phyloP scores from a whole-genome alignment of 2,797 vertebrate genomes.

The Sebastolobus alascanus region DNA sequence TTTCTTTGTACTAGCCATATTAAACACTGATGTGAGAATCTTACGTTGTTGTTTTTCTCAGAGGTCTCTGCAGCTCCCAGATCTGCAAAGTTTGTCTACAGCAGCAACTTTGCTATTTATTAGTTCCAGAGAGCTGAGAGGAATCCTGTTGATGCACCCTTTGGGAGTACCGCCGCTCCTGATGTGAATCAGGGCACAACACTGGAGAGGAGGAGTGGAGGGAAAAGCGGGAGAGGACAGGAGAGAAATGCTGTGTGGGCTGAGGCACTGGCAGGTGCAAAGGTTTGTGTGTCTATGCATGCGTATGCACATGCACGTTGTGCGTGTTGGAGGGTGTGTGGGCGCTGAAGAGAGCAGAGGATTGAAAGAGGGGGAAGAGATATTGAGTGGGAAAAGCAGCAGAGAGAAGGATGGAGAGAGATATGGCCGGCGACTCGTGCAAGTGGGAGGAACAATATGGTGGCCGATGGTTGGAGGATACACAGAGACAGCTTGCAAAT shows the following conservation, averaged over 20 bases:
- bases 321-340: conserved; percentile 52
- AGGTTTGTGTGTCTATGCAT: conserved; percentile 47
- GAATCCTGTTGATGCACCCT: conserved; percentile 46
- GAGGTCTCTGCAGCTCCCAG: conserved; percentile 25
- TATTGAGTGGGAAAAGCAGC: conserved; percentile 61
- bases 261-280: conserved; percentile 69
- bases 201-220: conserved; percentile 28
- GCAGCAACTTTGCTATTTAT: conserved; percentile 59
- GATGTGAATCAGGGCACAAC: conserved; percentile 52
- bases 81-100: conserved; percentile 57
- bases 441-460: conserved; percentile 64
- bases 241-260: conserved; percentile 70
- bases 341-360: conserved; percentile 70
- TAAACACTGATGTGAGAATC: conserved; percentile 35
- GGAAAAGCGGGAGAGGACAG: conserved; percentile 50
- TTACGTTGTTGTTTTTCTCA: conserved; percentile 44
- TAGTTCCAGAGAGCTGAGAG: conserved; percentile 48
- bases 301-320: neutral
- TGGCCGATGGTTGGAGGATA: conserved; percentile 33
- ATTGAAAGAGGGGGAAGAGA: conserved; percentile 59
- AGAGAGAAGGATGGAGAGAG: conserved; percentile 48
- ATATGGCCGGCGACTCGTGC: conserved; percentile 30
- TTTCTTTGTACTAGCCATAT: conserved; percentile 30
- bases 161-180: conserved; percentile 49
- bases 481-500: conserved; percentile 48